Conservation (phyloP, 2,797 vertebrate genomes). For the Myotis planiceps region DNA sequence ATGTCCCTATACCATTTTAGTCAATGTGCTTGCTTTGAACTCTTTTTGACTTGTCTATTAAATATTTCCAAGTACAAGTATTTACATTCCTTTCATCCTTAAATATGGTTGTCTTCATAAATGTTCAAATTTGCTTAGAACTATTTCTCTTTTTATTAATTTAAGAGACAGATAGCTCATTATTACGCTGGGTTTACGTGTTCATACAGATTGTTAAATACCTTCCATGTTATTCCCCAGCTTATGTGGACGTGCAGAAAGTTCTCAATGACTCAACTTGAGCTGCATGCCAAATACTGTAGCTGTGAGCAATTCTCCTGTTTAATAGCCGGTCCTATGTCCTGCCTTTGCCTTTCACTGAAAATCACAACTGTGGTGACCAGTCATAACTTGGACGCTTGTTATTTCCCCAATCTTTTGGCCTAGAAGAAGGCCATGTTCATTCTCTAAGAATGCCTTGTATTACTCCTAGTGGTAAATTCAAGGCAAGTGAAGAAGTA, state of each 20-base stretch:
- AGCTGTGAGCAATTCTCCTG: not conserved
- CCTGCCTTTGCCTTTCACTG: slow-evolving; percentile 1
- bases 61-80: slow-evolving; percentile 53
- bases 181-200: slow-evolving; percentile 28
- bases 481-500: not conserved
- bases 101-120: slow-evolving; percentile 37
- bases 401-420: not conserved
- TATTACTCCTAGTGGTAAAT: not conserved
- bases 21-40: slow-evolving; percentile 2
- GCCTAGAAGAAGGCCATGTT: not conserved
- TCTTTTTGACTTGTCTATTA: slow-evolving; percentile 57
- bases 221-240: slow-evolving; percentile 51
- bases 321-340: not conserved
- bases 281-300: slow-evolving; percentile 11
- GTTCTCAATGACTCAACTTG: slow-evolving; percentile 59
- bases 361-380: not conserved
- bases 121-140: slow-evolving; percentile 49
- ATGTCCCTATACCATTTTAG: not conserved
- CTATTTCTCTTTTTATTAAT: slow-evolving; percentile 50
- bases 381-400: accelerated
- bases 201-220: slow-evolving; percentile 54
- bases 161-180: slow-evolving; percentile 43
- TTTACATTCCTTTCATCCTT: slow-evolving; percentile 52
- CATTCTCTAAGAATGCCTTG: not conserved
- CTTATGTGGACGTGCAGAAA: slow-evolving; percentile 36